These are phyloP conservation scores for Vulpes vulpes DNA, from an alignment of 2,113 vertebrate genomes.

Conservation along the genomic window DNA sequence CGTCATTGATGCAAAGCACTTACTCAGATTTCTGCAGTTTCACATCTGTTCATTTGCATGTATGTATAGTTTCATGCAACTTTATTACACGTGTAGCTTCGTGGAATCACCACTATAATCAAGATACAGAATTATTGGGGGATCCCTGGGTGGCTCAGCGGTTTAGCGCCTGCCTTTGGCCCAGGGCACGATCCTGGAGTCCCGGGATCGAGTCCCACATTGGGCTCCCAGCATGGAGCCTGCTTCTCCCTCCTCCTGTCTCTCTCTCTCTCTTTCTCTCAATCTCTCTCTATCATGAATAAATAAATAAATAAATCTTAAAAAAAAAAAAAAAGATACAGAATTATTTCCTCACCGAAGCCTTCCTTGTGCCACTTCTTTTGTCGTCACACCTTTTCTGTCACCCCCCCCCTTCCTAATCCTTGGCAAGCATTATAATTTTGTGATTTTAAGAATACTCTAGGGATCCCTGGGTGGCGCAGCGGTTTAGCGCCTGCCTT, in stretches of 20 bases:
- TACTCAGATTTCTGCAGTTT: neutral
- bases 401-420: neutral
- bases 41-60: neutral
- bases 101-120: neutral
- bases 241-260: too few relatives aligned
- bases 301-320: too few relatives aligned
- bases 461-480: too few relatives aligned
- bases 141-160: too few relatives aligned
- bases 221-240: too few relatives aligned
- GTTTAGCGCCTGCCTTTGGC: too few relatives aligned
- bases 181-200: too few relatives aligned
- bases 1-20: neutral
- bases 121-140: neutral
- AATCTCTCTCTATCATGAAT: too few relatives aligned
- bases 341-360: neutral
- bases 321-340: neutral
- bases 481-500: too few relatives aligned
- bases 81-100: neutral
- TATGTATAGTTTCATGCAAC: neutral
- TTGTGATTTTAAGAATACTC: slow-evolving; percentile 15
- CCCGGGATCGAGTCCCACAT: too few relatives aligned
- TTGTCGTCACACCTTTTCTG: fast-evolving
- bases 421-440: neutral
- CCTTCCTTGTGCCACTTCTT: neutral
- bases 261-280: too few relatives aligned